phyloP scores from a whole-genome alignment of 2,797 vertebrate species.

The Labroides dimidiatus region DNA sequence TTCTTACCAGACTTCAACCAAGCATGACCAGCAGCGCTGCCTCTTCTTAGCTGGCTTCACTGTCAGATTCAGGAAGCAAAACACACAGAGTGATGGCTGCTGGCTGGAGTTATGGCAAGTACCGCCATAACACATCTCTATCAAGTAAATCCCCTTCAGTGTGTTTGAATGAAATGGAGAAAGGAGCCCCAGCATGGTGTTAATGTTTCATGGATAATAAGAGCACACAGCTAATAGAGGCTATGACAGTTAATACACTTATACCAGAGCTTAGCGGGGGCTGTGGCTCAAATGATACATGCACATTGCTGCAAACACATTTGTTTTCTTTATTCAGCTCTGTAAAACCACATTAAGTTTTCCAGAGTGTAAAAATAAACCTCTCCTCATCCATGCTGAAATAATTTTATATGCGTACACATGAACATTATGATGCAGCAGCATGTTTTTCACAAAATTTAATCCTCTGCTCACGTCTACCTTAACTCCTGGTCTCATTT shows the following conservation, averaged over 20 bases:
- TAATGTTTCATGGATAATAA: constrained; percentile 53
- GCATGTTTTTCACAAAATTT: background rate
- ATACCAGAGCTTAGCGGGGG: constrained; percentile 8
- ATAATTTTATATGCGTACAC: too few species aligned
- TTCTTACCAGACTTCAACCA: constrained; percentile 23
- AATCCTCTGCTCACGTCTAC: background rate
- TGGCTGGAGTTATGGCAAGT: constrained; percentile 21
- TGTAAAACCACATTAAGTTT: too few species aligned
- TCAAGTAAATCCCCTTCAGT: constrained; percentile 36
- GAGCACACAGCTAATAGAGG: constrained; percentile 38
- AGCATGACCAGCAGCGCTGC: constrained; percentile 8
- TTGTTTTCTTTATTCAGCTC: constrained; percentile 38
- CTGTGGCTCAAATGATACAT: constrained; percentile 8
- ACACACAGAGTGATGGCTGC: constrained; percentile 6
- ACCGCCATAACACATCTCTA: constrained; percentile 13
- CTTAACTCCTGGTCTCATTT: constrained; percentile 1
- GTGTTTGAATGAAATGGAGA: constrained; percentile 30
- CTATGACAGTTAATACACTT: constrained; percentile 24
- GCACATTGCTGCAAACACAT: constrained; percentile 6
- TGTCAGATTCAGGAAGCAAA: constrained; percentile 15
- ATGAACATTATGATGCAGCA: background rate
- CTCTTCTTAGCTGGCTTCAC: constrained; percentile 1
- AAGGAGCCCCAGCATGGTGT: constrained; percentile 22
- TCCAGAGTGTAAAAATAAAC: constrained; percentile 15
- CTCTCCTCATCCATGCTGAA: constrained; percentile 3